Evolutionary conservation across 2,797 vertebrate species (phyloP), one percentile per base, ranked within the genome.

Genomic region (Ctenopoma kingsleyae): DNA sequence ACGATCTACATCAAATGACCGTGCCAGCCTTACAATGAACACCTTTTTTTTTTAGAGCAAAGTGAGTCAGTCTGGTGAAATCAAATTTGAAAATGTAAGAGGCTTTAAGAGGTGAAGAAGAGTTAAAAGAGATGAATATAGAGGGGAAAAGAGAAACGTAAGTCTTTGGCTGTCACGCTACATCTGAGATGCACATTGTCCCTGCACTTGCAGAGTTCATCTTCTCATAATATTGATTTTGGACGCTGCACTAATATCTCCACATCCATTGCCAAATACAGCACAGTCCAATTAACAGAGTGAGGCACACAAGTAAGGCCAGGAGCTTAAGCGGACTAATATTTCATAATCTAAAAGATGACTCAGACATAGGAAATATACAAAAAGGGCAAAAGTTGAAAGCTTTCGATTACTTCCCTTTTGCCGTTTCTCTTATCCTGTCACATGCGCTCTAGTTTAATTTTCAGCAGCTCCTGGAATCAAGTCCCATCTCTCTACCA

Each of bases 161-260:
- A 48, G 56, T 81, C 71, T 81, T 80, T 87, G 84, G 74, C 84
- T 80, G 78, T 85, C 71, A 71, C 73, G 78, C 76, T 67, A 57
- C 79, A 82, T 87, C 71, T 79, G 84, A 93, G 85, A 83, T 76
- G 46, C 82, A 75, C 69, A 72, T 81, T 87, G 87, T 91, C 90
- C 87, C 87, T 74, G 84, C 78, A 64, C 68, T 82, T 32, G 51
- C 76, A 85, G 76, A 87, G 87, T 85, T 82, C 55, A 83, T 85
- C 82, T 87, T 90, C 86, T 82, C 72, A 80, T 85, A 89, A 93
- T 92, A 91, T 94, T 93, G 89, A 89, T 85, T 74, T 94, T 94
- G 92, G 91, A 91, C 66, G 30, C 2, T 0, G 59, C 38, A 44
- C 48, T 74, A 70, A 72, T 87, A 84, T 81, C 84, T 83, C 74